Conservation (phyloP, 2,888 invertebrate species). For the Crioceris asparagi region DNA sequence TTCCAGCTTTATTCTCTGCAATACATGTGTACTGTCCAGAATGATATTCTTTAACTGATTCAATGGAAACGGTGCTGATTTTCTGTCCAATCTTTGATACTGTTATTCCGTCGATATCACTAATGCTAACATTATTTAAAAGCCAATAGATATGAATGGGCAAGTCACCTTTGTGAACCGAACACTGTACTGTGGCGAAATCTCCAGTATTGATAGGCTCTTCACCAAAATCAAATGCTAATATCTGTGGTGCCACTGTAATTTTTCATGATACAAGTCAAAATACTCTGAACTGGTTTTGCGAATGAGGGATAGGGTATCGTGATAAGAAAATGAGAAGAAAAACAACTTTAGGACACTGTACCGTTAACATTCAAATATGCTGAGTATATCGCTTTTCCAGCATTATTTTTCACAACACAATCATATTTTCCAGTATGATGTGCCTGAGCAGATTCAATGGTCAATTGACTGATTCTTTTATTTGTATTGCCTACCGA, state of each 20-base stretch:
- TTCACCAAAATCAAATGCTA: slow-evolving; percentile 38
- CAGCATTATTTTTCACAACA: slow-evolving; percentile 49
- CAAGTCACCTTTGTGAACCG: slow-evolving; percentile 61
- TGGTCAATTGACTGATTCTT: slow-evolving; percentile 21
- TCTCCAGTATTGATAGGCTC: slow-evolving; percentile 59
- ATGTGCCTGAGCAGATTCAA: slow-evolving; percentile 43
- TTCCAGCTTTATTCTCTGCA: slow-evolving; percentile 57
- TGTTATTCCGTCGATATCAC: slow-evolving; percentile 24
- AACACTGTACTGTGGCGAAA: slow-evolving; percentile 56
- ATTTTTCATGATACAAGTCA: slow-evolving; percentile 6
- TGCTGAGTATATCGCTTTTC: slow-evolving; percentile 44
- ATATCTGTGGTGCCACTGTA: slow-evolving; percentile 33
- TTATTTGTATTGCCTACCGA: slow-evolving; percentile 22
- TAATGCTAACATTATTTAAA: slow-evolving; percentile 51
- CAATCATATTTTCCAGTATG: slow-evolving; percentile 56
- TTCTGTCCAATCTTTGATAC: slow-evolving; percentile 39
- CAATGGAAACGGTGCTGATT: slow-evolving; percentile 58
- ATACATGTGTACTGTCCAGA: slow-evolving; percentile 66
- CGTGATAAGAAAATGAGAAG: background rate
- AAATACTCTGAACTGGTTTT: background rate
- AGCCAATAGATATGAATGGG: slow-evolving; percentile 65
- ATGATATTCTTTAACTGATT: slow-evolving; percentile 58
- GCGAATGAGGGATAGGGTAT: slow-evolving; percentile 3
- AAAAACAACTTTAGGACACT: too few relatives aligned
- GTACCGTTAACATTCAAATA: slow-evolving; percentile 30